Base-by-base conservation (phyloP, 2,888 invertebrate genomes). In the Dolichomitus sp. region DNA sequence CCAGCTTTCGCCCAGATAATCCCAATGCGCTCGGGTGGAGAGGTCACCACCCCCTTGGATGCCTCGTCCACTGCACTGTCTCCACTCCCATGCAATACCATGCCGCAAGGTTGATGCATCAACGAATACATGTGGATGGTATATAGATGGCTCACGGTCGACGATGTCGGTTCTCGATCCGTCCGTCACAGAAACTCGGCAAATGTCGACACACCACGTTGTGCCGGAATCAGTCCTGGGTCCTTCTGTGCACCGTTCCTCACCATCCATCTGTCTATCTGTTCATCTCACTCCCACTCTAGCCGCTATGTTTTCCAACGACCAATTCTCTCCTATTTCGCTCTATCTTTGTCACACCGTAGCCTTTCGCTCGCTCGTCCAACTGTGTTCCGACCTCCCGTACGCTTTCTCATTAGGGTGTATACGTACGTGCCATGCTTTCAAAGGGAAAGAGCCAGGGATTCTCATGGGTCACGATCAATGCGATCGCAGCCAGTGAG, bases 331-430 rank as follows among this genome's bases (percentile, higher is more conserved):
- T 73, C 54, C 73, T 48, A 52, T 66, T 48, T 79, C 33, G 57
- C 54, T 63, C 61, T 40, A 42, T 57, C 37, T 48, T 30, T 17
- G 61, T 59, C 68, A 33, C 19, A 37, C 37, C 19, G 45, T 30
- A 37, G 74, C 72, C 74, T 73, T 83, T 68, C 69, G 59, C 66
- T 73, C 63, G 52, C 23, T 68, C 50, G 68, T 75, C 66, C 72
- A 69, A 78, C 27, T 66, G 70, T 57, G 48, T 70, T 65, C 30
- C 73, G 69, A 73, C 70, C 72, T 76, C 70, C 54, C 73, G 76
- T 61, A 72, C 76, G 80, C 72, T 73, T 80, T 80, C 85, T 87
- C 85, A 85, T 87, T 87, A 87, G 85, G 79, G 61, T 85, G 83
- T 84, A 83, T 85, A 82, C 79, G 83, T 54, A 85, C 85, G 85